Conservation (phyloP, 2,113 vertebrate species). For the Butastur rufipennis region DNA sequence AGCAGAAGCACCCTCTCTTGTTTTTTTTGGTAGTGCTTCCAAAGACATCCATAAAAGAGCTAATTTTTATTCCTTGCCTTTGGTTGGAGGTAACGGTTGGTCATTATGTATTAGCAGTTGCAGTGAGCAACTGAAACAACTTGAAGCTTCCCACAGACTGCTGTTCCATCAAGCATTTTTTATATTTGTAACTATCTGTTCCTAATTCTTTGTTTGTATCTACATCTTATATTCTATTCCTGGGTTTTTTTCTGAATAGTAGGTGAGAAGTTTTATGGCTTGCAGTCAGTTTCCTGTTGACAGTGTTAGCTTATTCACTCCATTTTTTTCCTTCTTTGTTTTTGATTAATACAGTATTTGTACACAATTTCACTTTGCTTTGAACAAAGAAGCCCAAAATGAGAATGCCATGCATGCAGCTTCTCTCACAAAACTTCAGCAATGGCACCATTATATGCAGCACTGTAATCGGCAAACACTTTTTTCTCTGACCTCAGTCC, state of each 20-base stretch:
- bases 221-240: conserved; percentile 30
- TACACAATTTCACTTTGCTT: neutral
- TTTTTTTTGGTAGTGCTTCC: neutral
- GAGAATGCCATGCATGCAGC: neutral
- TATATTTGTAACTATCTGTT: conserved; percentile 46
- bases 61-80: neutral
- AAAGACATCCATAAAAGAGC: neutral
- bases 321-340: neutral
- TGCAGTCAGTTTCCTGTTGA: conserved; percentile 9
- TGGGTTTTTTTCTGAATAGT: conserved; percentile 1
- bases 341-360: neutral
- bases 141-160: conserved; percentile 12
- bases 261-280: neutral
- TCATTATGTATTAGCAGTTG: neutral
- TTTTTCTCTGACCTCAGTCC: neutral
- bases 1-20: neutral
- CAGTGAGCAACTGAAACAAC: neutral
- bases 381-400: neutral
- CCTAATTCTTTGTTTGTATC: conserved; percentile 44
- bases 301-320: neutral
- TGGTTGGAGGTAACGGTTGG: neutral
- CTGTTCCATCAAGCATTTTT: neutral
- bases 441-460: neutral
- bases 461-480: neutral
- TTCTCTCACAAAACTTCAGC: neutral